A percentile compares a stretch with the other conserved stretches of the same genome.
Evolutionary conservation across 2,113 vertebrate species (phyloP).

Genomic region (Myotis lucifugus): DNA sequence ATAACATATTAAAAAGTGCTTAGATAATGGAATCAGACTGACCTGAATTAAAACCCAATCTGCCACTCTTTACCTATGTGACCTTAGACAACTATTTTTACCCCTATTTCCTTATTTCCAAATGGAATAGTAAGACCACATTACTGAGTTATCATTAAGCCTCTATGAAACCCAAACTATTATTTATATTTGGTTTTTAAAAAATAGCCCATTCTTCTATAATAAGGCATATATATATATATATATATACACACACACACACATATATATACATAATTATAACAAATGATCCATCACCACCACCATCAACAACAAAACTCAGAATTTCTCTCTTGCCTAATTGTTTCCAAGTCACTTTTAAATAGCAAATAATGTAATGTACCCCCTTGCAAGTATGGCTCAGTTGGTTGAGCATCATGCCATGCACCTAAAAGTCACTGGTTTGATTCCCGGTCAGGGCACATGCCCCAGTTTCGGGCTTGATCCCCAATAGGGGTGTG

Average conservation of each 20-base stretch:
- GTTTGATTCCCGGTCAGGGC: neutral
- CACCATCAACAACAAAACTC: neutral
- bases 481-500: neutral
- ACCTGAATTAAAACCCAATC: neutral
- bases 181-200: neutral
- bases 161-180: neutral
- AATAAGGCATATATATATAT: neutral
- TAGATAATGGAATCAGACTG: neutral
- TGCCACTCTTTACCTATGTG: neutral
- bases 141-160: neutral
- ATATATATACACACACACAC: no score
- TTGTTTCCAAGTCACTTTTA: slow-evolving; percentile 25
- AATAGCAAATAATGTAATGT: neutral
- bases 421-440: neutral
- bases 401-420: neutral
- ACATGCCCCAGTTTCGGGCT: neutral
- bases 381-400: neutral
- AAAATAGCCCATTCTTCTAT: neutral
- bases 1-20: neutral
- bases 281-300: neutral
- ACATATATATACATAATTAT: neutral
- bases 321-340: slow-evolving; percentile 27
- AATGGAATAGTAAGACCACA: neutral
- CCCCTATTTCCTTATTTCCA: neutral
- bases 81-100: neutral